Evolutionary conservation across 2,888 invertebrate species (phyloP).

Genomic region (Cantharis nigra): DNA sequence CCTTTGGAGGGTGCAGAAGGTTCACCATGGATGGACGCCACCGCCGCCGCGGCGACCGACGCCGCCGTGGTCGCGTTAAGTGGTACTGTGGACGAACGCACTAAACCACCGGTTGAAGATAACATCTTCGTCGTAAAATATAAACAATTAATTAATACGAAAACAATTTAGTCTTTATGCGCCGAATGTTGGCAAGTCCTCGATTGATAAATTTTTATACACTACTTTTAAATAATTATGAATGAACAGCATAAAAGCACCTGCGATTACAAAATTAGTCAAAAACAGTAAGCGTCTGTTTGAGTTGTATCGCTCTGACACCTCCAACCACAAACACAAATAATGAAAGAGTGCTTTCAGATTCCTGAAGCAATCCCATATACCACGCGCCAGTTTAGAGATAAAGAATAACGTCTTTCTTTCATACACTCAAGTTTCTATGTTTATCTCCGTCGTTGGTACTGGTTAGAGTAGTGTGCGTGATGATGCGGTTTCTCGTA

Average conservation of each 20-base stretch:
- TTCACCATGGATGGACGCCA: constrained; percentile 36
- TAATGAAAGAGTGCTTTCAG: constrained; percentile 51
- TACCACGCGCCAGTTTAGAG: constrained; percentile 36
- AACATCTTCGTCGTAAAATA: constrained; percentile 7
- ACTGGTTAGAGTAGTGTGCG: neutral
- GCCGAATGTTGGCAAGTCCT: neutral
- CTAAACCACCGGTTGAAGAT: constrained; percentile 36
- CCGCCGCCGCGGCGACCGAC: constrained; percentile 41
- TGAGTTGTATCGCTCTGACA: constrained; percentile 42
- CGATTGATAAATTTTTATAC: neutral
- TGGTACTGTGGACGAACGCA: constrained; percentile 38
- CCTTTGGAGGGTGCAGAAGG: neutral
- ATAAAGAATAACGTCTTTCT: constrained; percentile 22
- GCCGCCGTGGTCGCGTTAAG: constrained; percentile 42
- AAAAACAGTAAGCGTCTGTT: constrained; percentile 41
- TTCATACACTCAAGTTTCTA: neutral
- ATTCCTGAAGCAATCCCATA: constrained; percentile 41
- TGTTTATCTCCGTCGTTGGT: constrained; percentile 17
- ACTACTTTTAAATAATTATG: constrained; percentile 34
- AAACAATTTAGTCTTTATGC: neutral
- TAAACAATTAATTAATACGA: neutral
- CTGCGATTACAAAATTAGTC: constrained; percentile 36
- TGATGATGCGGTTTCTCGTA: neutral
- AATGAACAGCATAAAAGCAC: constrained; percentile 38
- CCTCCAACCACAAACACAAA: constrained; percentile 45